These are phyloP conservation scores for Drepanosiphum platanoidis DNA, from an alignment of 2,888 invertebrate genomes.

Conservation along the genomic window DNA sequence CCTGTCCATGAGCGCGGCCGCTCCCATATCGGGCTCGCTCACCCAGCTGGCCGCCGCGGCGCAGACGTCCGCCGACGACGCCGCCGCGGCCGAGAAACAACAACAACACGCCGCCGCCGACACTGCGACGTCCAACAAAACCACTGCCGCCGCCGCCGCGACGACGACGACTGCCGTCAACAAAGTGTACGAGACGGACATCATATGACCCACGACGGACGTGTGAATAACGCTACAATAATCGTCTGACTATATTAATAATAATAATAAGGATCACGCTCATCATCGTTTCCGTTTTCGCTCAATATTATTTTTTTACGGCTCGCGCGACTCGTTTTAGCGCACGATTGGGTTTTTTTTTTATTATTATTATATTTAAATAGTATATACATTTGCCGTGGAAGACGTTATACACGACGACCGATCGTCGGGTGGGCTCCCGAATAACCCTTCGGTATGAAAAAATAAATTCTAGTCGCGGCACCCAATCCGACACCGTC, in stretches of 20 bases:
- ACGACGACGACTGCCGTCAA: slow-evolving; percentile 69
- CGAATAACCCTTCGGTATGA: too few species aligned
- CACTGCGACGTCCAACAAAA: slow-evolving; percentile 64
- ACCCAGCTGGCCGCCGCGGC: slow-evolving; percentile 70
- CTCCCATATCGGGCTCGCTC: slow-evolving; percentile 73
- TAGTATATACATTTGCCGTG: too few species aligned
- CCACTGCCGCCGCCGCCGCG: slow-evolving; percentile 64
- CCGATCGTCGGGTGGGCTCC: too few species aligned
- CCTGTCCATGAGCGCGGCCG: slow-evolving; percentile 72
- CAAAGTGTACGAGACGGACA: slow-evolving; percentile 92
- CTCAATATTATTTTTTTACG: too few species aligned
- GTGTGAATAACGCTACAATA: slow-evolving; percentile 9
- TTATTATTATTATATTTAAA: too few species aligned
- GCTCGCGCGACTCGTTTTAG: background rate
- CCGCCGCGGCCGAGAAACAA: slow-evolving; percentile 52
- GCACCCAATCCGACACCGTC: too few species aligned
- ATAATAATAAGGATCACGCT: too few species aligned
- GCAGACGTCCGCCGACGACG: slow-evolving; percentile 57
- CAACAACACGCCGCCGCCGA: slow-evolving; percentile 64
- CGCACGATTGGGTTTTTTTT: too few species aligned
- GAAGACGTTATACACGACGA: too few species aligned
- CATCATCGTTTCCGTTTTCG: too few species aligned
- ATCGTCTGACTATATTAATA: too few species aligned
- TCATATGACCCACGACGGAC: slow-evolving; percentile 76
- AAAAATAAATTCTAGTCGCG: too few species aligned